Percentiles rank a stretch among this genome's conserved stretches.
Conservation (phyloP, 2,113 vertebrate genomes). For the Stigmatopora nigra region DNA sequence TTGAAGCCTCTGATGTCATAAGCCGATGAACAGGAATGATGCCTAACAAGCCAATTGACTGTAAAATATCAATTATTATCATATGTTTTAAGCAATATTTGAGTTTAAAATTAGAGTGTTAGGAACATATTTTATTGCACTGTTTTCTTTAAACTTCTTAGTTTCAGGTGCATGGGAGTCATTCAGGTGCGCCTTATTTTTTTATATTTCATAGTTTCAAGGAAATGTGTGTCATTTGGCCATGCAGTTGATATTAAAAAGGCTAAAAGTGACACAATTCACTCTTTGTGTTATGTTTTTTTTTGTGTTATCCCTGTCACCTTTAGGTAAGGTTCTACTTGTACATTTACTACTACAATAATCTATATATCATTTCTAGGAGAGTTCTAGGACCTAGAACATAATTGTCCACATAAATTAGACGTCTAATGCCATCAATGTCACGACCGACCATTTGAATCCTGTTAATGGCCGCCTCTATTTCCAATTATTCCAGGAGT, state of each 20-base stretch:
- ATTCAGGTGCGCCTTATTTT: background rate
- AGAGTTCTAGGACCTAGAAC: too few relatives aligned
- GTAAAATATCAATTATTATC: background rate
- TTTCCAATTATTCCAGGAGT: too few relatives aligned
- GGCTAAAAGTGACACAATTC: background rate
- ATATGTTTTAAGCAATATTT: slow-evolving; percentile 3
- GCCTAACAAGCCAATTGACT: slow-evolving; percentile 12
- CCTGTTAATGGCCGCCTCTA: too few relatives aligned
- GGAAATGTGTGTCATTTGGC: background rate
- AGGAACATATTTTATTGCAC: slow-evolving; percentile 9
- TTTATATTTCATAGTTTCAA: background rate
- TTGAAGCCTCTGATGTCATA: slow-evolving; percentile 1
- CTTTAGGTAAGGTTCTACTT: too few relatives aligned
- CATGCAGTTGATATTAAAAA: background rate
- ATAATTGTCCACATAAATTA: too few relatives aligned
- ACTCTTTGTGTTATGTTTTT: background rate
- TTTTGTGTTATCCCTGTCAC: too few relatives aligned
- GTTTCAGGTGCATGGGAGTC: background rate
- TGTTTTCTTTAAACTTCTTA: background rate
- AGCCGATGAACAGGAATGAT: slow-evolving; percentile 15
- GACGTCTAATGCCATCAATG: too few relatives aligned
- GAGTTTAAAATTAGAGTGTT: background rate
- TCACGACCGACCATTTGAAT: too few relatives aligned
- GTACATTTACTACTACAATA: too few relatives aligned
- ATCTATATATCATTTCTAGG: too few relatives aligned